Evolutionary conservation across 2,113 vertebrate genomes (phyloP).

Genomic region (Nothocercus julius): DNA sequence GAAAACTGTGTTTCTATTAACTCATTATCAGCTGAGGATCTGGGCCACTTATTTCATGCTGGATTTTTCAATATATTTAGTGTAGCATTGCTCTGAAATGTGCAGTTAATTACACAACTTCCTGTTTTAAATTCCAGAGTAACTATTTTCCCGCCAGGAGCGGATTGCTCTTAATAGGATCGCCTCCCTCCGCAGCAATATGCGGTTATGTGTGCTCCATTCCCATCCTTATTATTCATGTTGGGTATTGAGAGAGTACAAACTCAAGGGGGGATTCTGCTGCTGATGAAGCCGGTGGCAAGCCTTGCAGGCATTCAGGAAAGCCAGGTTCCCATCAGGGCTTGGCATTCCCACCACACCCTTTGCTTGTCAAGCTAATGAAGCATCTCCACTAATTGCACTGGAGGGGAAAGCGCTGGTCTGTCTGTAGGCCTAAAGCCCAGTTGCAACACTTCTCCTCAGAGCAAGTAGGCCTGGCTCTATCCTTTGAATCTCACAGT

Average conservation of each 20-base stretch:
- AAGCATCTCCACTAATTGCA: constrained; percentile 3
- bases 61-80: constrained; percentile 12
- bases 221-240: background rate
- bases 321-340: background rate
- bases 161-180: constrained; percentile 4
- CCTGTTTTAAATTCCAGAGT: constrained; percentile 9
- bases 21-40: background rate
- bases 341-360: constrained; percentile 28
- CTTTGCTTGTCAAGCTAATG: constrained; percentile 25
- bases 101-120: constrained; percentile 12
- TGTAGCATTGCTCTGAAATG: background rate
- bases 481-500: background rate
- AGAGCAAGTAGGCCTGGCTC: background rate
- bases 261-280: background rate
- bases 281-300: background rate
- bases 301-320: background rate
- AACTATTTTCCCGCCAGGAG: background rate
- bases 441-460: background rate
- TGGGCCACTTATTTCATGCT: background rate
- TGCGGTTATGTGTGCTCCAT: background rate
- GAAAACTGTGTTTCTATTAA: background rate
- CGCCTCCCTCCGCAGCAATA: background rate
- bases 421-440: background rate
- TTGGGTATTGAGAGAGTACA: background rate
- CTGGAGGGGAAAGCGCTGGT: background rate